Base-by-base conservation (phyloP, 2,113 vertebrate genomes). In the Pipa parva region DNA sequence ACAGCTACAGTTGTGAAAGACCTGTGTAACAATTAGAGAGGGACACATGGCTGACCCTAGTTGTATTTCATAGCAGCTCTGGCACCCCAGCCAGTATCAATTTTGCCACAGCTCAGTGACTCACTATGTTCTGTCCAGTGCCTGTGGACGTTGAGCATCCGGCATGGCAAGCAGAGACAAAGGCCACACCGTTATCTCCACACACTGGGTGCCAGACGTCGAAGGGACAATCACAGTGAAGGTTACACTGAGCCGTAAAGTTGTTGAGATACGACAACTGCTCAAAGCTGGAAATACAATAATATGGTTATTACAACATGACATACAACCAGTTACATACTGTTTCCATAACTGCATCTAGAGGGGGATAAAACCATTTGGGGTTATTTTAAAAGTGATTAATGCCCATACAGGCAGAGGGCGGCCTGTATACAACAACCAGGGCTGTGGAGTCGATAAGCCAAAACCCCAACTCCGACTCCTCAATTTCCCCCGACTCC, bases 201-300 rank as follows among this genome's bases (percentile, higher is more conserved):
- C 95, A 97, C 60, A 96, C 89, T 0, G 95, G 94, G 46, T 99
- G 93, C 96, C 93, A 99, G 13, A 80, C 84, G 57, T 82, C 90
- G 1, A 58, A 46, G 0, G 81, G 76, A 71, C 92, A 93, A 42
- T 74, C 77, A 59, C 95, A 98, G 18, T 59, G 52, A 0, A 55
- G 63, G 74, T 96, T 98, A 76, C 92, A 98, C 48, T 60, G 73
- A 33, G 82, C 33, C 0, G 21, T 59, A 73, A 56, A 90, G 73
- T 1, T 59, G 28, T 72, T 82, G 49, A 27, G 8, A 21, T 81
- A 75, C 3, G 84, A 79, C 55, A 79, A 17, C 15, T 82, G 63
- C 2, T 79, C 56, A 15, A 54, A 55, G 76, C 87, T 89, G 80
- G 75, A 89, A 54, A 12, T 42, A 60, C 5, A 12, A 61, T 46